phyloP scores from a whole-genome alignment of 1,140 invertebrate genomes.

The Amphibalanus amphitrite region DNA sequence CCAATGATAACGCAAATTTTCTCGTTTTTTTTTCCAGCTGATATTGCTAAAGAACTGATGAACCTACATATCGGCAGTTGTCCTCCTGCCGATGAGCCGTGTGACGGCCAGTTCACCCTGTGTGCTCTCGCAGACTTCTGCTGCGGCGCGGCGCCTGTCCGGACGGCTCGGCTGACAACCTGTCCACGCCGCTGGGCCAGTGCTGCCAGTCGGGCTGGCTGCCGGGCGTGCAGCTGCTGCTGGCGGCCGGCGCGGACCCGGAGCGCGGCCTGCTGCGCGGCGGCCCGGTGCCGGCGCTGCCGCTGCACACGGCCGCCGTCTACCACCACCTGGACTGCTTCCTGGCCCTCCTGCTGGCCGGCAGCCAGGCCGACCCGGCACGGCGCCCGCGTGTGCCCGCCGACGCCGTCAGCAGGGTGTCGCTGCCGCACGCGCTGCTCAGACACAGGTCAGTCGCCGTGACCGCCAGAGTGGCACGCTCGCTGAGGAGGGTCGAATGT shows the following conservation, averaged over 20 bases:
- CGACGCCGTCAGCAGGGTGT: background rate
- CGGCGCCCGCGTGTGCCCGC: background rate
- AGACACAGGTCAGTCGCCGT: background rate
- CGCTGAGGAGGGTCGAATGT: too few species aligned
- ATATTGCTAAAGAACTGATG: too few species aligned
- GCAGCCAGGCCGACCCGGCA: background rate
- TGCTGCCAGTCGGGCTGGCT: conserved; percentile 5
- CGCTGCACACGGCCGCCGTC: background rate
- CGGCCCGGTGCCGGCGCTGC: background rate
- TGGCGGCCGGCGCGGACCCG: background rate
- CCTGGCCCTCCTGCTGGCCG: conserved; percentile 5
- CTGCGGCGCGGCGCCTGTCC: background rate
- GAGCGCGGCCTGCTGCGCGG: background rate
- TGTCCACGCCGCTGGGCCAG: conserved; percentile 3
- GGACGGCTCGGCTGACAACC: background rate
- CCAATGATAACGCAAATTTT: too few species aligned
- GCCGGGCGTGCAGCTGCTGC: background rate
- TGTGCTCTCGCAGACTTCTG: background rate
- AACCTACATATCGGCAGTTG: too few species aligned
- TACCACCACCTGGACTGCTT: conserved; percentile 3
- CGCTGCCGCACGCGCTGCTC: background rate
- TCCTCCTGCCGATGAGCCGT: too few species aligned
- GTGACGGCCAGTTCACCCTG: too few species aligned
- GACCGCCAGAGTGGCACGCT: too few species aligned
- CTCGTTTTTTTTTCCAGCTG: too few species aligned